These are phyloP conservation scores for Chironomus striatipennis DNA, from an alignment of 1,140 invertebrate genomes.

Conservation along the genomic window DNA sequence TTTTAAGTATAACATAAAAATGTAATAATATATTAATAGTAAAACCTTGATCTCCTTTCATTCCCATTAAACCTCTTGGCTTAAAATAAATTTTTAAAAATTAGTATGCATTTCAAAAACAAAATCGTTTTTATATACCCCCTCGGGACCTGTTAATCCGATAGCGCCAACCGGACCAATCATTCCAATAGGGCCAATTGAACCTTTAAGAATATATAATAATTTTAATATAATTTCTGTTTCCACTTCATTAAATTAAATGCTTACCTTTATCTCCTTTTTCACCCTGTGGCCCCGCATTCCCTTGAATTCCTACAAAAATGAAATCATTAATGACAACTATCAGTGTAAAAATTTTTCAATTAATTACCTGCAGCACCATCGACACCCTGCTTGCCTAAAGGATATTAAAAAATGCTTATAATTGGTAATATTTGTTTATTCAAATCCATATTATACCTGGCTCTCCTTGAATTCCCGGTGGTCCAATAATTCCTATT, in stretches of 20 bases:
- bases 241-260: background rate
- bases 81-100: background rate
- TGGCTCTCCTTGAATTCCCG: background rate
- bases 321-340: background rate
- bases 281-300: conserved; percentile 28
- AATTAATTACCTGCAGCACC: background rate
- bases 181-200: no score
- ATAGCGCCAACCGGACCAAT: no score
- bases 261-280: conserved; percentile 43
- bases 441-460: no score
- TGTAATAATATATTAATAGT: background rate
- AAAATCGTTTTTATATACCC: background rate
- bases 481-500: background rate
- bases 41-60: conserved; percentile 30
- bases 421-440: background rate
- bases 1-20: background rate
- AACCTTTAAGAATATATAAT: background rate
- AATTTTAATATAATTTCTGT: no score
- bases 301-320: background rate
- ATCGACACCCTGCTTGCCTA: background rate
- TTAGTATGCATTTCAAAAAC: background rate
- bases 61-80: conserved; percentile 26
- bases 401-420: background rate
- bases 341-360: background rate
- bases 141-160: no score